Conservation (phyloP, 2,888 invertebrate genomes). For the Drosophila nr. medialis region DNA sequence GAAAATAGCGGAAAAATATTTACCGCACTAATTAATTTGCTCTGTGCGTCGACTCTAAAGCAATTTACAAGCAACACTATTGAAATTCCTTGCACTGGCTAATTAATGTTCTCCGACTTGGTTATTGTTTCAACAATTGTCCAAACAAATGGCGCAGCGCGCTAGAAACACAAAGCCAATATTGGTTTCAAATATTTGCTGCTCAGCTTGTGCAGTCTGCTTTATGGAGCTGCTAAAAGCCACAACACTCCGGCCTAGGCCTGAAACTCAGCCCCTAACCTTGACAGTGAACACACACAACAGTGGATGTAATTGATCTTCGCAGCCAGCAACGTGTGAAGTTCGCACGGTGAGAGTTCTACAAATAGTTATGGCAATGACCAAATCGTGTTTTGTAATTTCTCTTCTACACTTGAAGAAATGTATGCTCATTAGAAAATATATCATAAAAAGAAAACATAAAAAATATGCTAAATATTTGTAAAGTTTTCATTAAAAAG, state of each 20-base stretch:
- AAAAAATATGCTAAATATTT: not conserved
- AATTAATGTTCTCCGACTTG: conserved; percentile 30
- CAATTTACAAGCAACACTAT: conserved; percentile 7
- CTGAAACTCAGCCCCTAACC: conserved; percentile 14
- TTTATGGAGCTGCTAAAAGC: conserved; percentile 41
- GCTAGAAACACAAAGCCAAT: conserved; percentile 34
- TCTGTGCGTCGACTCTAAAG: not conserved
- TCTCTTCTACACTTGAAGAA: conserved; percentile 1
- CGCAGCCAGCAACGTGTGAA: conserved; percentile 2
- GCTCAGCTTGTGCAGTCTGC: conserved; percentile 26
- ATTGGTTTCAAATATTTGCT: conserved; percentile 50
- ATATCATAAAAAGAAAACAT: too few relatives aligned
- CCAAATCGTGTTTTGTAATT: conserved; percentile 3
- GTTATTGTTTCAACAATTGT: conserved; percentile 66
- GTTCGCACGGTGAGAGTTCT: not conserved
- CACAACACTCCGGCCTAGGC: conserved; percentile 5
- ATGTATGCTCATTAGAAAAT: not conserved
- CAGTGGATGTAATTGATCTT: conserved; percentile 20
- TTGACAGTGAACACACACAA: conserved; percentile 30
- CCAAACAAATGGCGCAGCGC: conserved; percentile 39
- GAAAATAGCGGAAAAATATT: conserved; percentile 23
- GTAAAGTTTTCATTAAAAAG: not conserved
- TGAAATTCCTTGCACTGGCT: conserved; percentile 19
- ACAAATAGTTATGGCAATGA: not conserved
- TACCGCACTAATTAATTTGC: conserved; percentile 40